These are phyloP conservation scores for Rhingia rostrata DNA, from an alignment of 2,888 invertebrate species.

Conservation along the genomic window DNA sequence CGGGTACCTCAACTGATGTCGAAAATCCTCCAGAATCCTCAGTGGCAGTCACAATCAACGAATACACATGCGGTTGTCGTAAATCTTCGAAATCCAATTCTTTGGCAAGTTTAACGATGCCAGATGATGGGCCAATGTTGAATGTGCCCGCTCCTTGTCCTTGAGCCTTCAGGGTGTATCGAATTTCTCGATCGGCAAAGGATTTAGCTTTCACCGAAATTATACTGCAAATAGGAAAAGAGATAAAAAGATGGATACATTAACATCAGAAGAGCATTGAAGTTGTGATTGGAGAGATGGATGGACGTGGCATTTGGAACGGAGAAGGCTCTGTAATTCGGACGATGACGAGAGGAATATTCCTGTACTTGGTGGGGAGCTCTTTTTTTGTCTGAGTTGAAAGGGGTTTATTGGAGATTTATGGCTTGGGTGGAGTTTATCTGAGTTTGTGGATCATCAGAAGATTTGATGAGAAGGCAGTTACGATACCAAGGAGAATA, in stretches of 20 bases:
- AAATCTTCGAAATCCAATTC: slow-evolving; percentile 98
- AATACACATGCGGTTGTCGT: slow-evolving; percentile 96
- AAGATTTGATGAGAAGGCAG: too few relatives aligned
- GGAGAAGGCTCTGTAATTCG: too few relatives aligned
- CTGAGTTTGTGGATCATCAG: too few relatives aligned
- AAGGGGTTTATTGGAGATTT: too few relatives aligned
- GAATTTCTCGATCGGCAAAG: slow-evolving; percentile 97
- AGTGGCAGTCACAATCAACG: slow-evolving; percentile 95
- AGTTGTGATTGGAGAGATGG: slow-evolving; percentile 23
- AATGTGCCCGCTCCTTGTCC: slow-evolving; percentile 97
- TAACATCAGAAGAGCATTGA: slow-evolving; percentile 39
- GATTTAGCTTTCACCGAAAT: slow-evolving; percentile 98
- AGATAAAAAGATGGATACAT: slow-evolving; percentile 50
- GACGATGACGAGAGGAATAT: too few relatives aligned
- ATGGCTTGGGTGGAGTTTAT: too few relatives aligned
- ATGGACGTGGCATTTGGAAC: neutral
- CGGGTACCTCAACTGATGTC: slow-evolving; percentile 93
- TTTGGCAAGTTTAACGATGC: slow-evolving; percentile 97
- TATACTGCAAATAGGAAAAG: slow-evolving; percentile 87
- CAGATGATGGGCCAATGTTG: slow-evolving; percentile 96
- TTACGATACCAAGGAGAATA: too few relatives aligned
- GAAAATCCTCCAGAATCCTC: slow-evolving; percentile 99
- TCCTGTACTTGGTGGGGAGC: too few relatives aligned
- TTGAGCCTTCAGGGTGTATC: slow-evolving; percentile 97
- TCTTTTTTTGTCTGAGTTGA: too few relatives aligned